phyloP scores from a whole-genome alignment of 2,113 vertebrate species.

The Condylura cristata region DNA sequence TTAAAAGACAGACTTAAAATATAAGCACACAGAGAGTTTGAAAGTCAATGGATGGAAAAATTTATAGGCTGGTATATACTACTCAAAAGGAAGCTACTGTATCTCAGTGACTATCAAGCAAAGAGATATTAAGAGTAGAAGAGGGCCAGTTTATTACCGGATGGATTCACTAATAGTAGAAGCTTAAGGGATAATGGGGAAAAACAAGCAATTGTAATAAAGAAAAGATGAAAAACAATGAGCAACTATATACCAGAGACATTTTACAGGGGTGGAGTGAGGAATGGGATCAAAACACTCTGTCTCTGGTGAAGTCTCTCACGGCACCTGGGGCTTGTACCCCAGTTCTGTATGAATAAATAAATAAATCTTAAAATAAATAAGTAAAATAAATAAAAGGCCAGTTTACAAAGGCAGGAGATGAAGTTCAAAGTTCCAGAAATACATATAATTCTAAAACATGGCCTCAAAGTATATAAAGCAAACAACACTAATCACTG shows the following conservation, averaged over 20 bases:
- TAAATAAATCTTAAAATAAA: too few relatives aligned
- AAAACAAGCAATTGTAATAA: too few relatives aligned
- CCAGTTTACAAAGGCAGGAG: neutral
- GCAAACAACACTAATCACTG: neutral
- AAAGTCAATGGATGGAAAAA: slow-evolving; percentile 42
- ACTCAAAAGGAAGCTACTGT: neutral
- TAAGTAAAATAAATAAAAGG: too few relatives aligned
- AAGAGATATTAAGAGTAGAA: neutral
- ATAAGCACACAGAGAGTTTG: neutral
- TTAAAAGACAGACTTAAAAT: slow-evolving; percentile 33
- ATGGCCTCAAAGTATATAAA: slow-evolving; percentile 13
- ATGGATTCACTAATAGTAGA: too few relatives aligned
- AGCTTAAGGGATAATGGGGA: too few relatives aligned
- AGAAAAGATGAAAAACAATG: too few relatives aligned
- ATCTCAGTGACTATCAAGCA: neutral
- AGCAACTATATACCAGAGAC: too few relatives aligned
- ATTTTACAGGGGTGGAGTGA: too few relatives aligned
- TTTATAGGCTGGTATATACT: neutral
- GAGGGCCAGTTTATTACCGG: slow-evolving; percentile 1
- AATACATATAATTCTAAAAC: slow-evolving; percentile 32
- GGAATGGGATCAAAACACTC: too few relatives aligned
- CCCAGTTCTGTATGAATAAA: too few relatives aligned
- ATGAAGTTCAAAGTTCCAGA: slow-evolving; percentile 1
- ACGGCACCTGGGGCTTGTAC: too few relatives aligned
- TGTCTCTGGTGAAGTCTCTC: too few relatives aligned